Base-by-base conservation (phyloP, 2,888 invertebrate genomes). In the Thysanoteuthis rhombus region DNA sequence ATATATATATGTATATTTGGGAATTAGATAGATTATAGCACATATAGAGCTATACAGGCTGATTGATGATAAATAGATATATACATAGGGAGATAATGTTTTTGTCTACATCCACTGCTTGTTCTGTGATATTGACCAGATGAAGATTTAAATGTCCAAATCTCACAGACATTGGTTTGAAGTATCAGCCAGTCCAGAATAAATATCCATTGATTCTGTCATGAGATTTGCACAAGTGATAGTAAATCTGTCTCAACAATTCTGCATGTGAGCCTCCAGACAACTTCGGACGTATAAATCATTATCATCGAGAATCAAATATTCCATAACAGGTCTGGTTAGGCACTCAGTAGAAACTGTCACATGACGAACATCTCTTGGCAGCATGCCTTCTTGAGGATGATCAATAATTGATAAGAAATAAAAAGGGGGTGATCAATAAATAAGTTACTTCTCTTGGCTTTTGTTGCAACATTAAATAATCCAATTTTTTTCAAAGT, bases 121-220 rank as follows among this genome's bases (percentile, higher is more conserved):
- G n/a, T 75, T 75, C 75, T 75, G 75, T 75, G 75, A 75, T 75
- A 75, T 75, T 75, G 75, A 75, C 75, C 75, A 75, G 75, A 36
- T 75, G 75, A 75, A 75, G 75, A 75, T 75, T 75, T 75, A 75
- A 75, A 75, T 75, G 75, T 75, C n/a, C n/a, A 75, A n/a, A 75
- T 75, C 75, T 36, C 75, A 12, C n/a, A 75, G 75, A 75, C n/a
- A 75, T 75, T 75, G 75, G 75, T 75, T 75, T 75, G 75, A 75
- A 75, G 36, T n/a, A 75, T 75, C n/a, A 22, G n/a, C n/a, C 75
- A 75, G 75, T 75, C 75, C 75, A 75, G 75, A 75, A 75, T 75
- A 75, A 75, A 75, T 75, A 75, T 75, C 75, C 75, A 75, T 75
- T 75, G 75, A 75, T 75, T 75, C n/a, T 36, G 36, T 75, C 75